Percentiles rank a stretch among this genome's conserved stretches.
These are phyloP conservation scores for Vulpes lagopus DNA, from an alignment of 2,113 vertebrate genomes.

Conservation along the genomic window DNA sequence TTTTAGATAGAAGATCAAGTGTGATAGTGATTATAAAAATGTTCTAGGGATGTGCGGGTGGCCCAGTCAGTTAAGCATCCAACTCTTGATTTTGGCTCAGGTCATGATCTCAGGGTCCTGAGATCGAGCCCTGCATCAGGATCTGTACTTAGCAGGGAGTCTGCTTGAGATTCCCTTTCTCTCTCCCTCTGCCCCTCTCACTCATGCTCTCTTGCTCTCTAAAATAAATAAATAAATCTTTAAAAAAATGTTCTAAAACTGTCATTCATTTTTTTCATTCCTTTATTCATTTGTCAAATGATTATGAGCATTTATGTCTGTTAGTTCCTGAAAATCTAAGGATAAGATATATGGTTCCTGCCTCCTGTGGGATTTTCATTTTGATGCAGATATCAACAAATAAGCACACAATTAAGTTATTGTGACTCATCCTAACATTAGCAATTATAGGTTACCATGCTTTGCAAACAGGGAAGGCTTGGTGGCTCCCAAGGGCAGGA, in stretches of 20 bases:
- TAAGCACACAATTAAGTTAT: background rate
- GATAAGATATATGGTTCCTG: background rate
- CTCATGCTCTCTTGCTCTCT: background rate
- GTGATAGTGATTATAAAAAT: background rate
- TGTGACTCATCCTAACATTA: background rate
- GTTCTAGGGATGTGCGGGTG: background rate
- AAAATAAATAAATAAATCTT: background rate
- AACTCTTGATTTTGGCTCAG: background rate
- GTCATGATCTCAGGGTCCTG: background rate
- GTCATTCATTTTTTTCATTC: background rate
- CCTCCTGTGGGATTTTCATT: background rate
- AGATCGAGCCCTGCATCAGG: fast-evolving
- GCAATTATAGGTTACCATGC: background rate
- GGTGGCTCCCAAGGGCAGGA: background rate
- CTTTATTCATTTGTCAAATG: background rate
- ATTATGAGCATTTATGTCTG: background rate
- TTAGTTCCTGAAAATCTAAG: background rate
- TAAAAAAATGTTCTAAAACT: background rate
- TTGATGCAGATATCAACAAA: background rate
- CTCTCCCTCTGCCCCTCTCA: background rate
- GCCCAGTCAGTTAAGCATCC: background rate
- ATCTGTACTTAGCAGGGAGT: background rate
- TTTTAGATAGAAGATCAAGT: background rate
- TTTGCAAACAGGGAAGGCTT: background rate
- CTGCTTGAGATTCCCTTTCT: background rate